Conservation (phyloP, 2,113 vertebrate species). For the Menura novaehollandiae region DNA sequence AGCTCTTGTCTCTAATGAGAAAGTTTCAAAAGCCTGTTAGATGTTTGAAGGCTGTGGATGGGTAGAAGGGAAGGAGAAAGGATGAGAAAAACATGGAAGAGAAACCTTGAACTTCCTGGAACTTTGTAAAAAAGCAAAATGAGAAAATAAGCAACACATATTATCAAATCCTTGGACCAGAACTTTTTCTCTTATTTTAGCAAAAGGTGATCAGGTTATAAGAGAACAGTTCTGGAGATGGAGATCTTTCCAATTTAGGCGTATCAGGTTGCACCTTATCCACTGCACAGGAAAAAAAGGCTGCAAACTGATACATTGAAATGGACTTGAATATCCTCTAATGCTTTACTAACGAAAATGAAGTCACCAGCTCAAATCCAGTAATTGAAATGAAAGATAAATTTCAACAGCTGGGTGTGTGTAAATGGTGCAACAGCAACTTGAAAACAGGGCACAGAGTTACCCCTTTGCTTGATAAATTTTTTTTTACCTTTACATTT, state of each 20-base stretch:
- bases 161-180: not conserved
- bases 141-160: not conserved
- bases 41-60: not conserved
- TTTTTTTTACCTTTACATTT: not conserved
- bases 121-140: not conserved
- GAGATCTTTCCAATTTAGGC: not conserved
- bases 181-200: not conserved
- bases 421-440: not conserved
- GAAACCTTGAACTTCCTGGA: not conserved
- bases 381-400: not conserved
- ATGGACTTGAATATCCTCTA: not conserved
- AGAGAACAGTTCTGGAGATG: not conserved
- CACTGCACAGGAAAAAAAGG: not conserved
- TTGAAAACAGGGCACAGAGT: not conserved
- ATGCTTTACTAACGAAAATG: not conserved
- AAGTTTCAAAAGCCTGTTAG: not conserved
- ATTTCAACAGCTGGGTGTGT: not conserved
- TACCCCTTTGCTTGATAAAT: not conserved
- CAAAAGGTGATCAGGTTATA: not conserved
- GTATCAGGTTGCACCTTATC: not conserved
- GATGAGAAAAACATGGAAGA: not conserved
- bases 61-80: not conserved
- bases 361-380: not conserved
- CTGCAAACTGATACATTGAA: not conserved
- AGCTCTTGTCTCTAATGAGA: not conserved